Percentiles rank a stretch among this genome's conserved stretches.
Conservation (phyloP, 1,140 invertebrate genomes). For the Cherax destructor region DNA sequence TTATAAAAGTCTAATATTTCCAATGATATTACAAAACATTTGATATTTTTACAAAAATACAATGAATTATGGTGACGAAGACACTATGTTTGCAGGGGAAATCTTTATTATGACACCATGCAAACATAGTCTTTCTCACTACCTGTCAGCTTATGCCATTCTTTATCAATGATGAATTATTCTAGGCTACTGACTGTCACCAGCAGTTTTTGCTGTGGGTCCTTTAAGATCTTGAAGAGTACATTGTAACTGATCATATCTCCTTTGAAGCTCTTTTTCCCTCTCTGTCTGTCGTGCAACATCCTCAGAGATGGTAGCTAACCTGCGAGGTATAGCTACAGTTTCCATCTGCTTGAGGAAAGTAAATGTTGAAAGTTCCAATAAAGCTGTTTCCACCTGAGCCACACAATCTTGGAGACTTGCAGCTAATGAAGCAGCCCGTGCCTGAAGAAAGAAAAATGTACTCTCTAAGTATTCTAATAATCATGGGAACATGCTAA, state of each 20-base stretch:
- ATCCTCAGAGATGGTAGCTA: constrained; percentile 93
- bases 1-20: no score
- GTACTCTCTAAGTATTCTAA: no score
- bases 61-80: no score
- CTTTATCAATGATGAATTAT: neutral
- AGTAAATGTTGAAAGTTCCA: constrained; percentile 95
- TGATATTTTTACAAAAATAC: neutral
- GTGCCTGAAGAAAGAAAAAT: constrained; percentile 77
- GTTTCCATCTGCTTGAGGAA: constrained; percentile 93
- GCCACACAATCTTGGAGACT: constrained; percentile 91
- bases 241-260: constrained; percentile 82
- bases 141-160: no score
- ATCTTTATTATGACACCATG: no score
- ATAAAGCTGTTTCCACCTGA: constrained; percentile 90
- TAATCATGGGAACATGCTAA: no score
- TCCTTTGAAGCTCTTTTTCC: constrained; percentile 90
- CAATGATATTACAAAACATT: neutral
- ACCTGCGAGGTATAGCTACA: constrained; percentile 90
- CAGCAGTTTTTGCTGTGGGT: neutral
- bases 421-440: constrained; percentile 91
- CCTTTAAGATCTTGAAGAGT: constrained; percentile 62
- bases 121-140: no score
- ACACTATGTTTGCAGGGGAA: no score
- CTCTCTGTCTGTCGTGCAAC: constrained; percentile 93
- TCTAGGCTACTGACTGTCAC: neutral